Percentiles rank a stretch among this genome's conserved stretches.
Evolutionary conservation across 2,797 vertebrate genomes (phyloP).

Genomic region (Salmo trutta): DNA sequence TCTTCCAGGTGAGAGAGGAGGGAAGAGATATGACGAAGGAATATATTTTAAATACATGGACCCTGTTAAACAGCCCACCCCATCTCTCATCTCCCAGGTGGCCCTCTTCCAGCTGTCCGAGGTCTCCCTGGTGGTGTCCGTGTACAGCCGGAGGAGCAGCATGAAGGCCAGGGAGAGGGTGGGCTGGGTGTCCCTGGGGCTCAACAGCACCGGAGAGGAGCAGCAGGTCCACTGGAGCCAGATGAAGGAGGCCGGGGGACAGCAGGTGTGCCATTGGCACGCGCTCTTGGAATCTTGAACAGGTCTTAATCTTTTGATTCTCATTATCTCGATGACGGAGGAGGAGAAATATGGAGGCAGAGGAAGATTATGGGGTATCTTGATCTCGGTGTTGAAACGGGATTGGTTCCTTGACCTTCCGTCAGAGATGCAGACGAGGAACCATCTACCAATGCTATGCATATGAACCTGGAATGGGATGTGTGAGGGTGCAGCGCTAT

Average conservation of each 20-base stretch:
- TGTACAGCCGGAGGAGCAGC: constrained; percentile 90
- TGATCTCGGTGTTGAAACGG: background rate
- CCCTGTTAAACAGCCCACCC: background rate
- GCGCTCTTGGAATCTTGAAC: constrained; percentile 69
- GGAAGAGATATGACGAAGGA: background rate
- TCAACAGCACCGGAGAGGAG: constrained; percentile 93
- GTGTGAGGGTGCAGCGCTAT: constrained; percentile 28
- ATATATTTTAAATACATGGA: background rate
- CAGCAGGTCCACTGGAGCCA: constrained; percentile 93
- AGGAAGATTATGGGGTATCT: background rate
- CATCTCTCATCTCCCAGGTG: constrained; percentile 84
- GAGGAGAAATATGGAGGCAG: background rate
- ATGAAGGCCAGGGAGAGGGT: constrained; percentile 91
- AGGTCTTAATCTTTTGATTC: no score
- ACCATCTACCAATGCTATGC: background rate
- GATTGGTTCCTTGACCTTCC: constrained; percentile 8
- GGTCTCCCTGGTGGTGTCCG: constrained; percentile 91
- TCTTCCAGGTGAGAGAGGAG: constrained; percentile 85
- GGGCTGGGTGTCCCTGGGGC: constrained; percentile 94
- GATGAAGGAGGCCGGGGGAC: constrained; percentile 94
- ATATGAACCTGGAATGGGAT: constrained; percentile 19
- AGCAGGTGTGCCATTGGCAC: constrained; percentile 96
- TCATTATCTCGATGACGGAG: background rate
- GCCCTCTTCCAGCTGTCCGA: constrained; percentile 97
- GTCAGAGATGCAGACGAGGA: background rate